Conservation (phyloP, 2,888 invertebrate genomes). For the Pseudoips prasinana region DNA sequence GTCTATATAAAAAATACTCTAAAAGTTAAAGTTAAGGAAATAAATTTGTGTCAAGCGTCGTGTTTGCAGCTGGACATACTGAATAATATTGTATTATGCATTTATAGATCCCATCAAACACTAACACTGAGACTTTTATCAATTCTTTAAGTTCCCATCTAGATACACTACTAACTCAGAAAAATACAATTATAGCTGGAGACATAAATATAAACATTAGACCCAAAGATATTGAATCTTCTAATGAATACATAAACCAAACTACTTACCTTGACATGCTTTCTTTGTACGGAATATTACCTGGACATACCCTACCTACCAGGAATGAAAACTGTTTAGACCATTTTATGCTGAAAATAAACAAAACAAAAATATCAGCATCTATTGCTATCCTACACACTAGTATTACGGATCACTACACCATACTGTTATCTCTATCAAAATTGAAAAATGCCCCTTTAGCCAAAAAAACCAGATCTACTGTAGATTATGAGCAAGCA, state of each 20-base stretch:
- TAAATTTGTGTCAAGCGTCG: too few species aligned
- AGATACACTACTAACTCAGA: too few species aligned
- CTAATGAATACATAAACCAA: constrained; percentile 20
- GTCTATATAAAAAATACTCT: too few species aligned
- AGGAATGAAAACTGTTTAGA: constrained; percentile 20
- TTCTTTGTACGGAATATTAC: constrained; percentile 20
- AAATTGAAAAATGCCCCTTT: constrained; percentile 1
- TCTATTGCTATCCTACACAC: constrained; percentile 11
- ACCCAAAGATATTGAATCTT: constrained; percentile 6
- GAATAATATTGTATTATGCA: too few species aligned
- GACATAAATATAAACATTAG: too few species aligned
- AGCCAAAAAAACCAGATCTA: constrained; percentile 3
- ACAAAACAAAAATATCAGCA: constrained; percentile 3
- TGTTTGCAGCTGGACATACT: too few species aligned
- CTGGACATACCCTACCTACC: constrained; percentile 26
- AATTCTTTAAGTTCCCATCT: too few species aligned
- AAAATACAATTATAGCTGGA: too few species aligned
- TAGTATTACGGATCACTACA: constrained; percentile 11
- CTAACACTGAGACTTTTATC: too few species aligned
- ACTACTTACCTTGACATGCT: constrained; percentile 20
- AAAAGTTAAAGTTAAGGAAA: too few species aligned
- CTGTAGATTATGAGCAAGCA: constrained; percentile 8
- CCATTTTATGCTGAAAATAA: too few species aligned
- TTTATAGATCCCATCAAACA: too few species aligned
- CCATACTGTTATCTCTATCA: constrained; percentile 3